phyloP scores from a whole-genome alignment of 1,140 invertebrate species.

The Pachyrhynchus sulphureomaculatus region DNA sequence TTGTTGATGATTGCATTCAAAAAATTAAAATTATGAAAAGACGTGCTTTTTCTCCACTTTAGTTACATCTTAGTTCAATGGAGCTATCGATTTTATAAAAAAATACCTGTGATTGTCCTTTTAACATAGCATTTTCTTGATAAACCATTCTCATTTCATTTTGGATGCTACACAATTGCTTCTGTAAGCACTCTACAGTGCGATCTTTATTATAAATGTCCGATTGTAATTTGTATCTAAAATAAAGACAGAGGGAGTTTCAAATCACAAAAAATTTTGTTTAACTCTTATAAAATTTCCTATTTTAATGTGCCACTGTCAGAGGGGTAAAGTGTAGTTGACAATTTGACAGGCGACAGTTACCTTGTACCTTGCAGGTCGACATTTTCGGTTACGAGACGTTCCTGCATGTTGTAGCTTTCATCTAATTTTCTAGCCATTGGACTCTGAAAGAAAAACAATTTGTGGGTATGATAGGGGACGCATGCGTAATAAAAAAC shows the following conservation, averaged over 20 bases:
- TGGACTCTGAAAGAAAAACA: constrained; percentile 17
- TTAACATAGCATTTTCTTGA: constrained; percentile 44
- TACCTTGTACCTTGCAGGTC: constrained; percentile 61
- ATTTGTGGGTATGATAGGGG: too few species aligned
- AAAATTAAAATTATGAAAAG: too few species aligned
- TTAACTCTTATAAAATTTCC: background rate
- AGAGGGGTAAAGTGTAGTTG: background rate
- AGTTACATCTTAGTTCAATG: too few species aligned
- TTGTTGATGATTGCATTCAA: too few species aligned
- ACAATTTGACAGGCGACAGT: constrained; percentile 4
- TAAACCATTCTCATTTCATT: constrained; percentile 49
- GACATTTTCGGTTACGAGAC: constrained; percentile 61
- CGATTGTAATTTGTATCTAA: constrained; percentile 58
- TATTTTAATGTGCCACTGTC: constrained; percentile 1
- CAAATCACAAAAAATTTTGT: too few species aligned
- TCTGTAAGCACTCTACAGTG: constrained; percentile 53
- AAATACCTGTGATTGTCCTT: constrained; percentile 40
- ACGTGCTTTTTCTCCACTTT: too few species aligned
- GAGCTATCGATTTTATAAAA: too few species aligned
- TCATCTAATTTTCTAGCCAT: constrained; percentile 57
- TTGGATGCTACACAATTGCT: constrained; percentile 54
- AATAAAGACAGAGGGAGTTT: constrained; percentile 11
- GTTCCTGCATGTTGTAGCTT: constrained; percentile 63
- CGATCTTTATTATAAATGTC: constrained; percentile 54
- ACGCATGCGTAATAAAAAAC: too few species aligned